Evolutionary conservation across 2,113 vertebrate species (phyloP).

Genomic region (Electrona antarctica): DNA sequence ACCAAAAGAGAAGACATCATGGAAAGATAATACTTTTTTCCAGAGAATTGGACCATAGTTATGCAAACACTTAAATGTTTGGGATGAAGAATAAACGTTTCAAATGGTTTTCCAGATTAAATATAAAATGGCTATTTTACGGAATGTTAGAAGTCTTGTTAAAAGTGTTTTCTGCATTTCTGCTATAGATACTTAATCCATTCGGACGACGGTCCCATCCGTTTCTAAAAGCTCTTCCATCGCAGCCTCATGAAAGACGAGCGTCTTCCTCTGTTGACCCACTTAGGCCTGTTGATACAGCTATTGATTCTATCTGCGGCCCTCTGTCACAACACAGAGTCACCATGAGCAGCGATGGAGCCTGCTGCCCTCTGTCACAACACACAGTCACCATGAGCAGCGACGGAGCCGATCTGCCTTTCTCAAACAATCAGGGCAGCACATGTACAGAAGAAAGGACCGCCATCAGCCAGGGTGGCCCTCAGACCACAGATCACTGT

Average conservation of each 20-base stretch:
- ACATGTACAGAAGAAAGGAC: background rate
- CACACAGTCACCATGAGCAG: conserved; percentile 46
- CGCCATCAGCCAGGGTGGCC: no score
- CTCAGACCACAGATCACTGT: no score
- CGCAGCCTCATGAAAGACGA: conserved; percentile 48
- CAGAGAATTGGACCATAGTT: no score
- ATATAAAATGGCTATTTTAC: no score
- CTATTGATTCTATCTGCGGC: conserved; percentile 69
- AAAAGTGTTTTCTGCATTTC: background rate
- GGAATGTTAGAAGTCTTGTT: no score
- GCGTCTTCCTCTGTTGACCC: conserved; percentile 62
- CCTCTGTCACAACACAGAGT: conserved; percentile 66
- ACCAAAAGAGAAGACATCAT: no score
- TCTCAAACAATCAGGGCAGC: conserved; percentile 48
- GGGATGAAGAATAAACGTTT: no score
- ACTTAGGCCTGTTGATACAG: conserved; percentile 66
- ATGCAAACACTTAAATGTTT: no score
- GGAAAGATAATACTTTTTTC: no score
- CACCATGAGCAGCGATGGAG: conserved; percentile 51
- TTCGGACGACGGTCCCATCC: conserved; percentile 45
- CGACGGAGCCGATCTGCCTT: conserved; percentile 38
- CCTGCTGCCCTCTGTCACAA: conserved; percentile 64
- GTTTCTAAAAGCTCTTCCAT: conserved; percentile 50
- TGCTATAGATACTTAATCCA: conserved; percentile 23
- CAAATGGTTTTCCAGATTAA: no score